Evolutionary conservation across 2,888 invertebrate genomes (phyloP), one percentile per base, ranked within the genome.

Genomic region (Drosophila niveifrons): DNA sequence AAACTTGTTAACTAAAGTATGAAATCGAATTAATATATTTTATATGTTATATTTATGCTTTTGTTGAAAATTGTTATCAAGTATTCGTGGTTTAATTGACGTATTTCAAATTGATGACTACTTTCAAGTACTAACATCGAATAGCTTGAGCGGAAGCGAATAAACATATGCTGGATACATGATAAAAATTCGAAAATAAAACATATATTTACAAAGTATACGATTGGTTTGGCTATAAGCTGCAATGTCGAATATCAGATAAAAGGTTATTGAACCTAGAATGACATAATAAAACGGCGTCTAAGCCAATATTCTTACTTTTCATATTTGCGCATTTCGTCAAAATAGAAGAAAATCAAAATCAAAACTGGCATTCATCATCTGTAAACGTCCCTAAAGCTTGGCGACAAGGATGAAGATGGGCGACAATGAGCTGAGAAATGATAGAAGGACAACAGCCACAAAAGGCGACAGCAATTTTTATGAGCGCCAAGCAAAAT

Each of bases 321-420:
- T 58, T 53, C 53, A 56, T 72, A 59, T 70, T 72, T 64, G 55
- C 62, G 50, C 77, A 72, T 83, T 80, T 75, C 67, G 73, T 82
- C 61, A 74, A 70, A 79, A 75, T 72, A 50, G 47, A 34, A 51
- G 36, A 70, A 80, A 78, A 63, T 55, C 70, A 31, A 75, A 86
- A 77, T 77, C 80, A 78, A 84, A 77, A 80, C 64, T 63, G 67
- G 31, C 66, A 84, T 84, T 80, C 75, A 87, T 84, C 87, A 87
- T 87, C 78, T 78, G 84, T 78, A 80, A 83, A 79, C 59, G 84
- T 61, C 62, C 36, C 4, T 48, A 59, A 77, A 78, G 66, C 62
- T 52, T 63, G 80, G 56, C 69, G 67, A 78, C 80, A 77, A 66
- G 52, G 47, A 66, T 66, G 74, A 72, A 67, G 74, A 66, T 57